phyloP scores from a whole-genome alignment of 2,797 vertebrate species.

The Lagocephalus sceleratus region DNA sequence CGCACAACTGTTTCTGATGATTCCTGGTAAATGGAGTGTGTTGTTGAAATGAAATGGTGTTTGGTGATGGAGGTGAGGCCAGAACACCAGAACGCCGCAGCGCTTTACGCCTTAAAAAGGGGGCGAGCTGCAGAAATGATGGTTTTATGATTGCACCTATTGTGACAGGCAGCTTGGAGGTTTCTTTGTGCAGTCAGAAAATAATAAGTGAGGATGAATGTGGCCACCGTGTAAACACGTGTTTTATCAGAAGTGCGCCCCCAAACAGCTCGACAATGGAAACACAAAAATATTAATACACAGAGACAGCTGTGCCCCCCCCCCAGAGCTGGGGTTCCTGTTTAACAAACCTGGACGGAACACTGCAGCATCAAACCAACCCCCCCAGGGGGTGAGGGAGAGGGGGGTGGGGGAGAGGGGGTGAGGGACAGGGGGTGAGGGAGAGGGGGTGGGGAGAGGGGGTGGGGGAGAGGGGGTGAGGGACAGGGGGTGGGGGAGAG shows the following conservation, averaged over 20 bases:
- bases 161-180: not conserved
- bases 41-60: too few species aligned
- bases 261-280: constrained; percentile 10
- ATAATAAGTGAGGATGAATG: not conserved
- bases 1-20: too few species aligned
- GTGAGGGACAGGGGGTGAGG: too few species aligned
- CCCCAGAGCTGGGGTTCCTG: constrained; percentile 11
- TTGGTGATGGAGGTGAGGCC: not conserved
- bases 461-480: too few species aligned
- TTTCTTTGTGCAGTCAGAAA: not conserved
- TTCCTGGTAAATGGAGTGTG: too few species aligned
- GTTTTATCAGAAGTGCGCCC: not conserved
- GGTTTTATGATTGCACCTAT: not conserved
- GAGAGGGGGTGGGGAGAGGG: too few species aligned
- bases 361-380: too few species aligned
- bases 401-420: too few species aligned
- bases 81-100: not conserved
- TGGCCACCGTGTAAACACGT: not conserved
- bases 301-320: constrained; percentile 12
- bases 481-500: too few species aligned
- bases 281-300: constrained; percentile 10
- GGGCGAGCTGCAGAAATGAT: not conserved
- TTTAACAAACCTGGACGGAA: constrained; percentile 16
- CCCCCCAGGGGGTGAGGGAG: too few species aligned
- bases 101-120: not conserved